Base-by-base conservation (phyloP, 2,888 invertebrate genomes). In the Gymnoscelis rufifasciata region DNA sequence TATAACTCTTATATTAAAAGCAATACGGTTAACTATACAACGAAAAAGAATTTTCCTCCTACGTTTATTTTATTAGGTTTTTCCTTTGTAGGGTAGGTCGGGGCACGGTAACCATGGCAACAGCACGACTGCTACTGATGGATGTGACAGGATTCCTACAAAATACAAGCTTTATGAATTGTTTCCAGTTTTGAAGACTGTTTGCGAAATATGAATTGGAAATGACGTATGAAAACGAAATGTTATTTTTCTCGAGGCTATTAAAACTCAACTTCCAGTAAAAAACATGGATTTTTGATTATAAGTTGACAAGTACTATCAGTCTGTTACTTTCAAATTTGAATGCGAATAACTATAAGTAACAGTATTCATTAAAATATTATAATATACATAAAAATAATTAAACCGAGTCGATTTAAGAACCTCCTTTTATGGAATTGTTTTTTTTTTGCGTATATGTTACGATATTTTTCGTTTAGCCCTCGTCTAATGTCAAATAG, bases 71-170 rank as follows among this genome's bases (percentile, higher is more conserved):
- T 76, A 76, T 78, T 74, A 71, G 68, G 68, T 75, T 72, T 57
- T 73, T 64, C 63, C 65, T 52, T 59, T 53, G 69, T 77, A 62
- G 73, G 75, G 74, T 74, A 78, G 78, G 75, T 76, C 73, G 62
- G 64, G 67, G 63, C 59, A 59, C 57, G 48, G 77, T 79, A 62
- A 52, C 59, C 59, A 74, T 74, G 70, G 66, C 37, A 57, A 79
- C 76, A 68, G 72, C 78, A 78, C 76, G 78, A 56, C 58, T 62
- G 59, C 40, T 48, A 42, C 60, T 60, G 57, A 59, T 60, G 51
- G 56, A 61, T 48, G 51, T 23, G 48, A 48, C 46, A 50, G 43
- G 43, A 19, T 53, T 43, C 43, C 43, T 44, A 43, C 46, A 47
- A 53, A 54, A 38, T 45, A 45, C 13, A 47, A 44, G 49, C 54